Percentiles rank a stretch among this genome's conserved stretches.
Conservation (phyloP, 1,140 invertebrate genomes). For the Cydia pomonella region DNA sequence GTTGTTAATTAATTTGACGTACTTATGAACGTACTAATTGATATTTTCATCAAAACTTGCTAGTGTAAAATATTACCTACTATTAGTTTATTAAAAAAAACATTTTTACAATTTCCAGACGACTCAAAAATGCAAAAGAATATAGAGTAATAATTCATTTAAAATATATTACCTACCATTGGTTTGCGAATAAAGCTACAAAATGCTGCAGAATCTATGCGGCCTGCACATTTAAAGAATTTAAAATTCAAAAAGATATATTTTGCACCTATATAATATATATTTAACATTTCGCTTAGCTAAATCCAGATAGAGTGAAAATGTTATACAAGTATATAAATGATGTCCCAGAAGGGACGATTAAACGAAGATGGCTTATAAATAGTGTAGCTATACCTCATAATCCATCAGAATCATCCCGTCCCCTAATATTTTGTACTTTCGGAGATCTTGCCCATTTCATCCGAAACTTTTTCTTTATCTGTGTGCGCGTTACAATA, state of each 20-base stretch:
- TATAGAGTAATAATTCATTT: neutral
- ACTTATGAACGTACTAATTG: neutral
- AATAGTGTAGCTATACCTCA: neutral
- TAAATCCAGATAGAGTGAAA: neutral
- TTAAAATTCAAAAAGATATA: neutral
- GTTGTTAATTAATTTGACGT: too few species aligned
- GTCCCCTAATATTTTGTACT: too few species aligned
- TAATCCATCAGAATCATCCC: neutral
- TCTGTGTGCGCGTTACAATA: too few species aligned
- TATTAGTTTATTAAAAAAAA: too few species aligned
- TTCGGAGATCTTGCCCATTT: too few species aligned
- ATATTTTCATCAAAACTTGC: neutral
- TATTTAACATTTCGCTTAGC: neutral
- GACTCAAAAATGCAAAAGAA: neutral
- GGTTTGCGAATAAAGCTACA: neutral
- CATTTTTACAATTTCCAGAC: neutral
- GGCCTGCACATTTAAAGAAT: neutral
- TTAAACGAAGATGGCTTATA: neutral
- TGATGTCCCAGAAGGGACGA: neutral
- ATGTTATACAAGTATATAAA: neutral
- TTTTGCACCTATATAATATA: neutral
- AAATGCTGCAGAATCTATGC: neutral
- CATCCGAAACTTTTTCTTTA: too few species aligned
- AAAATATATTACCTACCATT: neutral
- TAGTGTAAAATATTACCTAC: too few species aligned